Conservation (phyloP, 2,888 invertebrate genomes). For the Lycocerus yunnanus region DNA sequence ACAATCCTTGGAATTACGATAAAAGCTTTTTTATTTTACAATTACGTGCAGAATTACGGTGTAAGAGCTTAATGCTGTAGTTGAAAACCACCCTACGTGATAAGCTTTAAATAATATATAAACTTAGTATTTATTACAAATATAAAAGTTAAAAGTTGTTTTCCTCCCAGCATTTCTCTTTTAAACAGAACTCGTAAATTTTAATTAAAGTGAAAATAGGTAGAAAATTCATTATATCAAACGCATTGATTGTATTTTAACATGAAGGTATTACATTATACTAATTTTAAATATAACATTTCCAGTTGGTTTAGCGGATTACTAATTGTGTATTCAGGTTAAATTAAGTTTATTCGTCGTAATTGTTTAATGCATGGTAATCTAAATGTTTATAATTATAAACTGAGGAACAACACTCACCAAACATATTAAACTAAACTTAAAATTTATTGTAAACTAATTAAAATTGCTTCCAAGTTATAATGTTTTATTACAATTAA, state of each 20-base stretch:
- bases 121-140: background rate
- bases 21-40: background rate
- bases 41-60: background rate
- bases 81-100: background rate
- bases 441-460: no score
- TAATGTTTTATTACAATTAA: background rate
- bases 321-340: slow-evolving; percentile 11
- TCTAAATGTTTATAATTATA: background rate
- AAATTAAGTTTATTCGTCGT: slow-evolving; percentile 22
- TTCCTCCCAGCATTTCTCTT: background rate
- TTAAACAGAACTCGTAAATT: background rate
- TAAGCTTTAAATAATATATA: background rate
- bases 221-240: background rate
- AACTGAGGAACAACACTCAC: background rate
- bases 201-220: background rate
- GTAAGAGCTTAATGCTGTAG: background rate
- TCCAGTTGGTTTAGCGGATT: slow-evolving; percentile 24
- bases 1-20: background rate
- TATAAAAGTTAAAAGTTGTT: background rate
- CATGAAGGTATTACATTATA: background rate
- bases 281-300: slow-evolving; percentile 7
- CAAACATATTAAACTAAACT: no score
- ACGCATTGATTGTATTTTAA: background rate
- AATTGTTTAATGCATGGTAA: slow-evolving; percentile 10
- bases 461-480: background rate